These are phyloP conservation scores for Thunnus thynnus DNA, from an alignment of 2,113 vertebrate species.

Conservation along the genomic window DNA sequence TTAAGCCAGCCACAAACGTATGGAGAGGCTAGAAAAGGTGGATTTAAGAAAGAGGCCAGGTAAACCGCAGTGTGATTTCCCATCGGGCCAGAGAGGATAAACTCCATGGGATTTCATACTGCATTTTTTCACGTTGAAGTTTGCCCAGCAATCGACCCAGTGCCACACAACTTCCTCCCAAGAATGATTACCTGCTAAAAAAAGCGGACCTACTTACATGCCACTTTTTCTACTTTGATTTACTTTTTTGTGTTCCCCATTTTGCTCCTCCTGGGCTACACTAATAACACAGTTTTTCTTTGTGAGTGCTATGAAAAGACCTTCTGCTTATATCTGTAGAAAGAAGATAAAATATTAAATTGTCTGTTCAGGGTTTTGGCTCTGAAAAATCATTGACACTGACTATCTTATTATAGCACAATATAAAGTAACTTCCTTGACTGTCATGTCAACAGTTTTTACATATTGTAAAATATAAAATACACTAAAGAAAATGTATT, in stretches of 20 bases:
- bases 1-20: constrained; percentile 3
- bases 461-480: background rate
- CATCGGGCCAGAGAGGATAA: constrained; percentile 31
- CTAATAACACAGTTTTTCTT: constrained; percentile 4
- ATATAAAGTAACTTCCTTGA: background rate
- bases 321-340: background rate
- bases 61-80: constrained; percentile 63
- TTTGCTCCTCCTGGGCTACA: background rate
- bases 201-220: constrained; percentile 54
- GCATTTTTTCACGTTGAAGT: constrained; percentile 35
- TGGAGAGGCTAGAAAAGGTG: constrained; percentile 18
- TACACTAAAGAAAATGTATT: too few relatives aligned
- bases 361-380: background rate
- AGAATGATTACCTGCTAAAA: constrained; percentile 69
- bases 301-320: background rate
- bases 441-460: background rate
- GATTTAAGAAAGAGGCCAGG: constrained; percentile 52
- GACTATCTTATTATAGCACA: too few relatives aligned
- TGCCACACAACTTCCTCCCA: constrained; percentile 45
- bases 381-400: background rate
- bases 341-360: background rate
- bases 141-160: constrained; percentile 59
- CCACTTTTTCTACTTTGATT: constrained; percentile 28
- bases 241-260: constrained; percentile 17
- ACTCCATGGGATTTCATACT: constrained; percentile 48